These are phyloP conservation scores for Talpa occidentalis DNA, from an alignment of 2,113 vertebrate species.

Conservation along the genomic window DNA sequence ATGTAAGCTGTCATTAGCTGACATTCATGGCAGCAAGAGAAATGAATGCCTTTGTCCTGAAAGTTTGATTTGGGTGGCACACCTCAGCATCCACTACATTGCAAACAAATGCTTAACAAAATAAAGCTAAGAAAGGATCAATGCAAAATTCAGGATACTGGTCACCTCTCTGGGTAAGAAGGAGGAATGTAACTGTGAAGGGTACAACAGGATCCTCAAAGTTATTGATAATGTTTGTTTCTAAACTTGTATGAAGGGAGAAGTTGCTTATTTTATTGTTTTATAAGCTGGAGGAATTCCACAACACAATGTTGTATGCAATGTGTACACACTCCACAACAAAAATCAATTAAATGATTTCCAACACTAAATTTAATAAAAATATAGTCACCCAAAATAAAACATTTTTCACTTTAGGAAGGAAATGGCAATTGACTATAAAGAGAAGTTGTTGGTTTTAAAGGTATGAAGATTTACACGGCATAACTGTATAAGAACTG, in stretches of 20 bases:
- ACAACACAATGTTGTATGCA: too few relatives aligned
- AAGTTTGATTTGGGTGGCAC: not conserved
- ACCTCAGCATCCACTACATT: not conserved
- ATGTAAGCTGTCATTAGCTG: not conserved
- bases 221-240: not conserved
- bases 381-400: not conserved
- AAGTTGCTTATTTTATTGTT: not conserved
- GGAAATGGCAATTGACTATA: not conserved
- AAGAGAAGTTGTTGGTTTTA: constrained; percentile 37
- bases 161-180: not conserved
- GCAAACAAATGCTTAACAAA: not conserved
- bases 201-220: not conserved
- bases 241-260: not conserved
- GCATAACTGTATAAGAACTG: not conserved
- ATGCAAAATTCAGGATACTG: not conserved
- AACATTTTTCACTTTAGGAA: not conserved
- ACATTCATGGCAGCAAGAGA: not conserved
- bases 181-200: not conserved
- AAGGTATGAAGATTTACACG: not conserved
- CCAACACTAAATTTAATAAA: not conserved
- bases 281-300: not conserved
- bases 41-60: not conserved
- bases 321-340: not conserved
- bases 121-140: not conserved
- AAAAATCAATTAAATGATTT: not conserved